Conservation (phyloP, 2,113 vertebrate genomes). For the Nothoprocta pentlandii region DNA sequence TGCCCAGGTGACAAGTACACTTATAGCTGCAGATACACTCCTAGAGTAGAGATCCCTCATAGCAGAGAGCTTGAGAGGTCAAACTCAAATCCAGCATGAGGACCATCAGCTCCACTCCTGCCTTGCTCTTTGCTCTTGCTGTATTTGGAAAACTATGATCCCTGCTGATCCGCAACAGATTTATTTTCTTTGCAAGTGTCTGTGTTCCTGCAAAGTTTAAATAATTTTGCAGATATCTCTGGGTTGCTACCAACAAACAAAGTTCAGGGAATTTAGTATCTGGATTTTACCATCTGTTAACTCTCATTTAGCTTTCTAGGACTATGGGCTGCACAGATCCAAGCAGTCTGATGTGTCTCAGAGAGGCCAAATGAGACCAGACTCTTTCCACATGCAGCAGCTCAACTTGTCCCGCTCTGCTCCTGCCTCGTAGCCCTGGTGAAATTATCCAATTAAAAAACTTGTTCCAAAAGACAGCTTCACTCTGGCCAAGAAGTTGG, state of each 20-base stretch:
- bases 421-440: neutral
- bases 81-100: neutral
- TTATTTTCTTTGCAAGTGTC: neutral
- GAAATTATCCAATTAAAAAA: neutral
- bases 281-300: neutral
- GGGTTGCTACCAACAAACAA: neutral
- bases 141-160: neutral
- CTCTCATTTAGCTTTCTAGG: neutral
- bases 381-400: neutral
- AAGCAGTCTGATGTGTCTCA: neutral
- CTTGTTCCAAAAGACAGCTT: neutral
- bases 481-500: neutral
- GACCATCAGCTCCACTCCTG: neutral
- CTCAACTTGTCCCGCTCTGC: neutral
- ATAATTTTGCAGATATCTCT: slow-evolving; percentile 14
- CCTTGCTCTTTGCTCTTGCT: neutral
- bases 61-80: neutral
- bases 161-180: neutral
- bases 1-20: neutral
- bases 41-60: neutral
- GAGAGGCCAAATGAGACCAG: neutral
- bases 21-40: neutral
- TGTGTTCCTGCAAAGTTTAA: neutral
- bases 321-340: neutral
- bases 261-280: neutral